Percentiles rank a stretch among this genome's conserved stretches.
Evolutionary conservation across 2,888 invertebrate species (phyloP).

Genomic region (Drosophila planitibia): DNA sequence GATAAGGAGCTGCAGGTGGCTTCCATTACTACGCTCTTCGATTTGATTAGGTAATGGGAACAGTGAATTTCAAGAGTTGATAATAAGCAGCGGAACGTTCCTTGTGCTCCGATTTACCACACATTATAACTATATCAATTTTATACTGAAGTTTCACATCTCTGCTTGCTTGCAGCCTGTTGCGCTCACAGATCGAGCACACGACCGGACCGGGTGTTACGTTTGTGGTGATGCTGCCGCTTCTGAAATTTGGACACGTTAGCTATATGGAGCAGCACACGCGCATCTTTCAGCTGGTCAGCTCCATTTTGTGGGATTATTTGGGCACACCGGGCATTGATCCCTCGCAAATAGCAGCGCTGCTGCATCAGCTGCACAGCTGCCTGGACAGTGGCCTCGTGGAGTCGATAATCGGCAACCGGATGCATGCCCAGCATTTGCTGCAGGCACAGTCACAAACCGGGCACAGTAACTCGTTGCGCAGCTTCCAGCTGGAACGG

Average conservation of each 20-base stretch:
- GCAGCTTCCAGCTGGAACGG: constrained; percentile 82
- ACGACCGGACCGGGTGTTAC: constrained; percentile 86
- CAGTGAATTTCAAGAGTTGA: neutral
- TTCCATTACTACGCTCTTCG: constrained; percentile 90
- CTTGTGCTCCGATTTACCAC: neutral
- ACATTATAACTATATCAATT: neutral
- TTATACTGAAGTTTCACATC: neutral
- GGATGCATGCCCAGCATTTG: constrained; percentile 83
- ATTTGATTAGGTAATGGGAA: constrained; percentile 87
- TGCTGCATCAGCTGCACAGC: constrained; percentile 92
- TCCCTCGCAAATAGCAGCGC: constrained; percentile 86
- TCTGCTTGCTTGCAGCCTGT: constrained; percentile 62
- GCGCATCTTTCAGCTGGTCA: constrained; percentile 88
- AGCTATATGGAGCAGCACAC: constrained; percentile 89
- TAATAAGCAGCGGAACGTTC: neutral
- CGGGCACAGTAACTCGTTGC: constrained; percentile 56
- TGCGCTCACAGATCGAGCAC: constrained; percentile 85
- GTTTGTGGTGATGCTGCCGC: constrained; percentile 90
- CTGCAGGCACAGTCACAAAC: constrained; percentile 70
- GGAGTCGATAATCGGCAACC: constrained; percentile 89
- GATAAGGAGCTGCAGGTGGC: constrained; percentile 88
- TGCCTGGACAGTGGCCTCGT: constrained; percentile 88
- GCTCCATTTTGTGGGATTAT: constrained; percentile 90
- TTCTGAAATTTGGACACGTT: constrained; percentile 89
- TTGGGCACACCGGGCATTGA: constrained; percentile 86